Conservation (phyloP, 2,888 invertebrate species). For the Heliconius sara region DNA sequence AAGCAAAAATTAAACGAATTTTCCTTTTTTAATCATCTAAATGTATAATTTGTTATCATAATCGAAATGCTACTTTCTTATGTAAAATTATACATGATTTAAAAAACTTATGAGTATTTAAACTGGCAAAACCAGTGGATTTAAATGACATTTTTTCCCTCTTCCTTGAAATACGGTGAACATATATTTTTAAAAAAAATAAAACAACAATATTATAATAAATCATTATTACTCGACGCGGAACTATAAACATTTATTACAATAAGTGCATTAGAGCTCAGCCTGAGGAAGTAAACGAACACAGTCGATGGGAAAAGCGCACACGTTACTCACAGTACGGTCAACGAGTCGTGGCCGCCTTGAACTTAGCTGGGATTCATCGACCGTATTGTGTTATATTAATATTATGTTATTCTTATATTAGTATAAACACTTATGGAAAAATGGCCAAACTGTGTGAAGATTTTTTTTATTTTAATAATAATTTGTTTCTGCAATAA, state of each 20-base stretch:
- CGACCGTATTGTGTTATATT: background rate
- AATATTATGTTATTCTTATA: background rate
- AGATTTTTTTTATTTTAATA: background rate
- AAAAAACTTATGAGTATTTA: too few species aligned
- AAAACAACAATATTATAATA: conserved; percentile 12
- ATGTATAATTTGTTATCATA: too few species aligned
- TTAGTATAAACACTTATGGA: background rate
- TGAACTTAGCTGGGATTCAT: background rate
- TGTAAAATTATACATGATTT: too few species aligned
- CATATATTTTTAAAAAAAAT: too few species aligned
- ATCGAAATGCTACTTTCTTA: too few species aligned
- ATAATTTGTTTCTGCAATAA: too few species aligned
- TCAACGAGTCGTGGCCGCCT: background rate
- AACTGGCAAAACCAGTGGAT: too few species aligned
- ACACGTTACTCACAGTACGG: background rate
- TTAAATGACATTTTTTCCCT: too few species aligned
- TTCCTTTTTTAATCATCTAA: too few species aligned
- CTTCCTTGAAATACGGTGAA: too few species aligned
- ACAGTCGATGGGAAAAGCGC: conserved; percentile 20
- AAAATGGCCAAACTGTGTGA: background rate
- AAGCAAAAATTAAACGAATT: too few species aligned
- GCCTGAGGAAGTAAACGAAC: conserved; percentile 20
- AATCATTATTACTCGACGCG: background rate
- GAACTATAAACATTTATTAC: background rate
- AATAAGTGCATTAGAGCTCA: background rate